A percentile compares a stretch with the other conserved stretches of the same genome.
Conservation (phyloP, 2,888 invertebrate genomes). For the Agriopis leucophaearia region DNA sequence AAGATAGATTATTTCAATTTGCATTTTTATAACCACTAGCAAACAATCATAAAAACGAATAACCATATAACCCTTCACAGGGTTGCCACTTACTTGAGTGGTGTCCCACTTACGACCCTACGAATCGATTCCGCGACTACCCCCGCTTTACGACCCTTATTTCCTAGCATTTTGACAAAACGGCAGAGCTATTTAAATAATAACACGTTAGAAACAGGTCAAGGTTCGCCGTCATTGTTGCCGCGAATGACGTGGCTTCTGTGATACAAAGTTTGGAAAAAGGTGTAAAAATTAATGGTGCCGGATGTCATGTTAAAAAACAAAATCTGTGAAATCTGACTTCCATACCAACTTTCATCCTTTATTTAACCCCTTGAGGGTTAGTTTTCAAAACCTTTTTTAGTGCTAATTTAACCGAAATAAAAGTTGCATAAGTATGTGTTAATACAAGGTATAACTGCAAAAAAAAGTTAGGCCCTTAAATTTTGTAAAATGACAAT, state of each 20-base stretch:
- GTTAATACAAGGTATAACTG: neutral
- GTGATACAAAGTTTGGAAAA: neutral
- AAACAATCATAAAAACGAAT: slow-evolving; percentile 8
- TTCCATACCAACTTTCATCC: no score
- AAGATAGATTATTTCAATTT: no score
- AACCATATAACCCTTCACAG: slow-evolving; percentile 15
- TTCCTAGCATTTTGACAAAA: slow-evolving; percentile 42
- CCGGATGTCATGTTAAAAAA: no score
- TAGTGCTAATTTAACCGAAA: neutral
- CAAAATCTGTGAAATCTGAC: no score
- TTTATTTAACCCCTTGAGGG: no score
- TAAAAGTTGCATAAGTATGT: neutral
- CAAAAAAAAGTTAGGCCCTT: neutral
- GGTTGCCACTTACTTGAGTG: slow-evolving; percentile 20
- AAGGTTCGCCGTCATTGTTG: slow-evolving; percentile 59
- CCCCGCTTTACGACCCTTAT: slow-evolving; percentile 36
- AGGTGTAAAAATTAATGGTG: no score
- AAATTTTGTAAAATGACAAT: neutral
- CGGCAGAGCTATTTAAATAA: slow-evolving; percentile 50
- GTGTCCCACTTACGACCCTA: slow-evolving; percentile 27
- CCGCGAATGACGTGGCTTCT: slow-evolving; percentile 25
- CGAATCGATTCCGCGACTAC: slow-evolving; percentile 35
- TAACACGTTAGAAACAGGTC: slow-evolving; percentile 55
- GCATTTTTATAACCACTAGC: no score
- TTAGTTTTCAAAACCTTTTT: neutral